Percentiles rank a stretch among this genome's conserved stretches.
phyloP scores from a whole-genome alignment of 2,888 invertebrate species.

The Agrilus cyanescens region DNA sequence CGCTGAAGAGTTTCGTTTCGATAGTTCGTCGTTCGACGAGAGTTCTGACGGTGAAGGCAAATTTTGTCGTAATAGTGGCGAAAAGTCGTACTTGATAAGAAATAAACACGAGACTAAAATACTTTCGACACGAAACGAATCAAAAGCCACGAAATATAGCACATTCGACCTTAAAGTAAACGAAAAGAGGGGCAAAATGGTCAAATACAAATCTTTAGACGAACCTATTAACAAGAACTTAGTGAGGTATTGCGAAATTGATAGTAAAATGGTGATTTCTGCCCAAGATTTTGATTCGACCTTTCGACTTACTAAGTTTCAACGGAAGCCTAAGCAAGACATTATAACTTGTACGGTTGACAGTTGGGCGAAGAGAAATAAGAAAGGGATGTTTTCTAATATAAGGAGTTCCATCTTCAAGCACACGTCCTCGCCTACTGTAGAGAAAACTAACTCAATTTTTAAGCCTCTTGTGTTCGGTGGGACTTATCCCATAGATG shows the following conservation, averaged over 20 bases:
- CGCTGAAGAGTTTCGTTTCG: conserved; percentile 25
- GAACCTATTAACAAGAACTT: conserved; percentile 22
- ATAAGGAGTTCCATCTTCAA: conserved; percentile 31
- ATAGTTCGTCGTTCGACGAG: conserved; percentile 25
- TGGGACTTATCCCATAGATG: conserved; percentile 78
- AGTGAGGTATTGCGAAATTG: conserved; percentile 16
- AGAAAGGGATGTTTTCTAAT: conserved; percentile 29
- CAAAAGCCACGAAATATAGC: conserved; percentile 31
- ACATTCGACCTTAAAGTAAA: conserved; percentile 30
- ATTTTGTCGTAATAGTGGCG: conserved; percentile 22
- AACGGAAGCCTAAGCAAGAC: conserved; percentile 34
- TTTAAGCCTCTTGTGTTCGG: conserved; percentile 66
- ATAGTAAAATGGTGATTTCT: conserved; percentile 32
- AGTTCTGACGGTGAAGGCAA: conserved; percentile 29
- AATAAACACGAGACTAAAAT: conserved; percentile 31
- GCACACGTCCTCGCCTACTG: conserved; percentile 14
- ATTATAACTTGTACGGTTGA: conserved; percentile 52
- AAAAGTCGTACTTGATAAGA: conserved; percentile 32
- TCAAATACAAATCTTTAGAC: conserved; percentile 31
- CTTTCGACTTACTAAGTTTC: conserved; percentile 26
- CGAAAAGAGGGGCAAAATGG: conserved; percentile 24
- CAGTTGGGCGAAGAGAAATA: conserved; percentile 42
- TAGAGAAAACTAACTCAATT: conserved; percentile 25
- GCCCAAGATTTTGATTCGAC: conserved; percentile 30
- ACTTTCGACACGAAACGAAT: conserved; percentile 29